A percentile compares a stretch with the other conserved stretches of the same genome.
Evolutionary conservation across 1,140 invertebrate species (phyloP).

Genomic region (Neelides sp.): DNA sequence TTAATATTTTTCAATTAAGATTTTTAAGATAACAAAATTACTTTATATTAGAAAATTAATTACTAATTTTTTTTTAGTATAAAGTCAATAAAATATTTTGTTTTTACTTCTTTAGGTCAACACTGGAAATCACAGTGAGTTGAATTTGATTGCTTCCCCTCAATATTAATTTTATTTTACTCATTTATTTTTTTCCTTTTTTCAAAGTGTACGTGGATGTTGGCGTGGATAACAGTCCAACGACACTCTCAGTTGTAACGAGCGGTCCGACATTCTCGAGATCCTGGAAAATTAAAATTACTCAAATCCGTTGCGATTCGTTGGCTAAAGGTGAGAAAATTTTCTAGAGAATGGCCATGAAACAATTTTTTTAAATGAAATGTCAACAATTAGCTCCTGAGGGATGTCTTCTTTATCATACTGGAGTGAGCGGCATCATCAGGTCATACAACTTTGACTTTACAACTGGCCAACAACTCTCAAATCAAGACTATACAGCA

Average conservation of each 20-base stretch:
- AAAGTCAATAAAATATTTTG: too few relatives aligned
- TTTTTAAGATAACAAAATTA: too few relatives aligned
- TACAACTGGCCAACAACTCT: slow-evolving; percentile 58
- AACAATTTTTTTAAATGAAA: slow-evolving; percentile 20
- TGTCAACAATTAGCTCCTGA: slow-evolving; percentile 55
- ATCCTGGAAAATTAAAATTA: slow-evolving; percentile 64
- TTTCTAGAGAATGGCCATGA: slow-evolving; percentile 1
- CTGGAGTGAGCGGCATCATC: slow-evolving; percentile 62
- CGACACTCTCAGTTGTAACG: slow-evolving; percentile 63
- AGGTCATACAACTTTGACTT: slow-evolving; percentile 72
- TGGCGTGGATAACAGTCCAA: slow-evolving; percentile 52
- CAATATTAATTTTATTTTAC: neutral
- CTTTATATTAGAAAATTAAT: too few relatives aligned
- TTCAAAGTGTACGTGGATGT: slow-evolving; percentile 68
- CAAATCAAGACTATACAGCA: slow-evolving; percentile 76
- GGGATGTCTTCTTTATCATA: slow-evolving; percentile 70
- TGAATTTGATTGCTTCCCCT: neutral
- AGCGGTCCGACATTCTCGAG: slow-evolving; percentile 57
- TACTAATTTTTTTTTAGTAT: too few relatives aligned
- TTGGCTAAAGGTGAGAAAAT: slow-evolving; percentile 47
- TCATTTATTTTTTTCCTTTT: neutral
- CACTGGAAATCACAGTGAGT: slow-evolving; percentile 70
- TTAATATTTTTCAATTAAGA: too few relatives aligned
- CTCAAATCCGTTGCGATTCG: slow-evolving; percentile 62
- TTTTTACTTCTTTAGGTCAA: too few relatives aligned